Conservation (phyloP, 2,797 vertebrate species). For the Neomorphus geoffroyi region DNA sequence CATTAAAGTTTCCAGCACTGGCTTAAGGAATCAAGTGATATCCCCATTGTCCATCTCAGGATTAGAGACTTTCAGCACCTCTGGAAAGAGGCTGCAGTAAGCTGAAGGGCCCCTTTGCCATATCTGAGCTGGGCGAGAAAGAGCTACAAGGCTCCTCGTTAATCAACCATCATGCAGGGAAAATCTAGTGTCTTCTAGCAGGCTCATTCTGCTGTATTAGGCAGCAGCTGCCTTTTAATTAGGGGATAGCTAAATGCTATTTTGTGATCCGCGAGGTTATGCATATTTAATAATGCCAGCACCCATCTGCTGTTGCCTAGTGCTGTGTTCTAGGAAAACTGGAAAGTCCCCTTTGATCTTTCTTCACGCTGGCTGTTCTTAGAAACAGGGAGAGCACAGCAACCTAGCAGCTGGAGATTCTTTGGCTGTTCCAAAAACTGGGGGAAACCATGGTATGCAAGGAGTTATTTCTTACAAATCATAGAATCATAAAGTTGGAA, state of each 20-base stretch:
- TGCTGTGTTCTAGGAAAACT: background rate
- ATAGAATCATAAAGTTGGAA: no score
- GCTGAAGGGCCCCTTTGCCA: background rate
- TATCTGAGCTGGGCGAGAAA: background rate
- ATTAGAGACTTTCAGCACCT: background rate
- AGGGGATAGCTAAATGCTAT: constrained; percentile 37
- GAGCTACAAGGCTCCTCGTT: background rate
- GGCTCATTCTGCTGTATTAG: background rate
- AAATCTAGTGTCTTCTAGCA: background rate
- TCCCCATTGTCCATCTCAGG: background rate
- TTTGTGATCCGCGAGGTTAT: background rate
- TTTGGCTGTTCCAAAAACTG: background rate
- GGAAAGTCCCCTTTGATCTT: constrained; percentile 49
- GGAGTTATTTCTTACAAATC: background rate
- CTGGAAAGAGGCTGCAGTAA: background rate
- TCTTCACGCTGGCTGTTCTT: background rate
- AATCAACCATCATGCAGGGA: background rate
- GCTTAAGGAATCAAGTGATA: background rate
- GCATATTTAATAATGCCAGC: constrained; percentile 23
- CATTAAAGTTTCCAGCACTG: background rate
- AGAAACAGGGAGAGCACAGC: background rate
- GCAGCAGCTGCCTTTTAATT: constrained; percentile 59
- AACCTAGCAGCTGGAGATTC: rapidly evolving
- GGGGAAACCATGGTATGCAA: background rate
- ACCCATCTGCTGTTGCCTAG: constrained; percentile 11